Conservation (phyloP, 2,113 vertebrate species). For the Apistogramma diplotaenia region DNA sequence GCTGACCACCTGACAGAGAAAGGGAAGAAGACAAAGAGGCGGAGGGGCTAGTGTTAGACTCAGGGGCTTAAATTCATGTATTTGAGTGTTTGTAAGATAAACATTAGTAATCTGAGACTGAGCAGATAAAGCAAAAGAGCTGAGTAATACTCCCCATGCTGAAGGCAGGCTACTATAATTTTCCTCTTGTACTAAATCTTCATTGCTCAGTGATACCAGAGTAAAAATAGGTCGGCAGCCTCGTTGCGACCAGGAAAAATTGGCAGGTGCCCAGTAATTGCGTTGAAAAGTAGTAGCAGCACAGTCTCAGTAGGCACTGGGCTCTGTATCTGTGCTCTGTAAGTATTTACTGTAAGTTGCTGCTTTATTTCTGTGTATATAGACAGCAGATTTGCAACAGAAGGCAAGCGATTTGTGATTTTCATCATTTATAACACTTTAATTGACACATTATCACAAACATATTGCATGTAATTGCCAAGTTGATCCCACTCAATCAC, state of each 20-base stretch:
- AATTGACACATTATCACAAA: not conserved
- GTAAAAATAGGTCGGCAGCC: not conserved
- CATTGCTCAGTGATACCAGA: too few relatives aligned
- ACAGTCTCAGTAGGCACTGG: too few relatives aligned
- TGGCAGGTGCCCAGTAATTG: not conserved
- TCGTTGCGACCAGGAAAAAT: not conserved
- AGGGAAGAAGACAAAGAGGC: not conserved
- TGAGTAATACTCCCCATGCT: slow-evolving; percentile 12
- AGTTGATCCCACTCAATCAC: fast-evolving
- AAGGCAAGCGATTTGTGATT: fast-evolving
- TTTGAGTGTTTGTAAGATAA: slow-evolving; percentile 4
- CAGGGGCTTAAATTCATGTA: not conserved
- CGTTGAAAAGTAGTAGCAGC: too few relatives aligned
- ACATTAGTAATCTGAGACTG: not conserved
- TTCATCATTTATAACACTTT: not conserved
- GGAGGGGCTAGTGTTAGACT: slow-evolving; percentile 51
- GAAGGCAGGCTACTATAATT: not conserved
- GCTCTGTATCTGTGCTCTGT: not conserved
- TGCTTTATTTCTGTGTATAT: not conserved
- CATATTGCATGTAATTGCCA: not conserved
- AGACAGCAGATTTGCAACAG: not conserved
- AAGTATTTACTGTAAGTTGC: not conserved
- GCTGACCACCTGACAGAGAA: slow-evolving; percentile 63
- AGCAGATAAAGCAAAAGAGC: not conserved
- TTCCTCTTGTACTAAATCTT: not conserved